Evolutionary conservation across 1,140 invertebrate species (phyloP).

Genomic region (Drosophila auraria): DNA sequence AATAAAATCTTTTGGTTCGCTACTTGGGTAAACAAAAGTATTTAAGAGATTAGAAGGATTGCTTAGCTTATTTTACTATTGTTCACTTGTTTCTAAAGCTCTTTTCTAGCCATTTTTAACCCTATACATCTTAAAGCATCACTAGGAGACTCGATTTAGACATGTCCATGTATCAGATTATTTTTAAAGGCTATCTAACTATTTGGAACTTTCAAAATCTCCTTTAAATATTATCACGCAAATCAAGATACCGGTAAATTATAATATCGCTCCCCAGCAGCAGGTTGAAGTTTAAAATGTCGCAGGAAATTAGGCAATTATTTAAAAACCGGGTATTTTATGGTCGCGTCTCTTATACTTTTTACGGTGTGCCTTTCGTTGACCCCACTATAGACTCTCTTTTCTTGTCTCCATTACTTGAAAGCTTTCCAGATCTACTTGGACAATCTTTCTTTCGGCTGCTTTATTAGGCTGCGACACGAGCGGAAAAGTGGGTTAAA

Average conservation of each 20-base stretch:
- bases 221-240: too few relatives aligned
- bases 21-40: background rate
- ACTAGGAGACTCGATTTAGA: background rate
- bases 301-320: background rate
- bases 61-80: too few relatives aligned
- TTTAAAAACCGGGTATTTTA: background rate
- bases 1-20: background rate
- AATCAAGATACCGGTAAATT: too few relatives aligned
- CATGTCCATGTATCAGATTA: background rate
- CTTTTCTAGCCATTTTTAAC: background rate
- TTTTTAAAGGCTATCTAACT: too few relatives aligned
- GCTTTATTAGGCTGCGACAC: constrained; percentile 53
- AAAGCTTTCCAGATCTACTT: constrained; percentile 37
- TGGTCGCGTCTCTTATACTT: background rate
- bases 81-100: background rate
- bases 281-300: too few relatives aligned
- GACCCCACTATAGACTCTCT: constrained; percentile 20
- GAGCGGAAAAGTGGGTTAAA: constrained; percentile 66
- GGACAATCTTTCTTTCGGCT: constrained; percentile 39
- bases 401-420: constrained; percentile 16
- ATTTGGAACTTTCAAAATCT: too few relatives aligned
- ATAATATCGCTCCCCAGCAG: too few relatives aligned
- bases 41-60: too few relatives aligned
- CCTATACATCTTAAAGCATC: background rate
- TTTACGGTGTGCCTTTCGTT: background rate